Evolutionary conservation across 2,797 vertebrate genomes (phyloP), one percentile per base, ranked within the genome.

Genomic region (Microhierax caerulescens): DNA sequence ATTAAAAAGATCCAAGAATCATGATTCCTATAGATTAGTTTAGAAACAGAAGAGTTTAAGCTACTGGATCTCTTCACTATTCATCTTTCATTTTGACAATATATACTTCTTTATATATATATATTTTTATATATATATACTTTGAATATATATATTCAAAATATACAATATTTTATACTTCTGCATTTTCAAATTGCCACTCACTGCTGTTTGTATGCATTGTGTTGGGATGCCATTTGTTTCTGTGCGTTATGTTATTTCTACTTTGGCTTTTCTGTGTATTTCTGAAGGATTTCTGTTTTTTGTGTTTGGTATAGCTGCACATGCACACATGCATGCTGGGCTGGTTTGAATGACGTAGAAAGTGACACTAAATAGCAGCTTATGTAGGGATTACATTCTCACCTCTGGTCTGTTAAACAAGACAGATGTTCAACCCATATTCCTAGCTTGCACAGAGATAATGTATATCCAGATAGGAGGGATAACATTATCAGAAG

Each of bases 401-500:
- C 73, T 94, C 81, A 80, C 81, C 45, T 87, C 75, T 85, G 24
- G 16, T 34, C 54, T 82, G 13, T 41, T 53, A 22, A 84, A 41
- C 57, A 64, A 57, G 23, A 27, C 1, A 59, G 11, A 23, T 10
- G 27, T 30, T 45, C 25, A 47, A 53, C 34, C 36, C 61, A 2
- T 59, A 10, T 37, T 73, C 80, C 64, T 16, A 67, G 67, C 60
- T 74, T 87, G 59, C 74, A 14, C 6, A 84, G 34, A 90, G 96
- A 95, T 96, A 97, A 95, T 94, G 94, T 92, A 3, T 96, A 93
- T 93, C 95, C 93, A 75, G 11, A 61, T 5, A 82, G 56, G 30
- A 82, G 51, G 78, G 96, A 97, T 95, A 95, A 82, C 94, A 95
- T 97, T 96, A 96, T 97, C 93, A 39, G 60, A 97, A 95, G 88